Evolutionary conservation across 1,140 invertebrate species (phyloP).

Genomic region (Drosophila sp.): DNA sequence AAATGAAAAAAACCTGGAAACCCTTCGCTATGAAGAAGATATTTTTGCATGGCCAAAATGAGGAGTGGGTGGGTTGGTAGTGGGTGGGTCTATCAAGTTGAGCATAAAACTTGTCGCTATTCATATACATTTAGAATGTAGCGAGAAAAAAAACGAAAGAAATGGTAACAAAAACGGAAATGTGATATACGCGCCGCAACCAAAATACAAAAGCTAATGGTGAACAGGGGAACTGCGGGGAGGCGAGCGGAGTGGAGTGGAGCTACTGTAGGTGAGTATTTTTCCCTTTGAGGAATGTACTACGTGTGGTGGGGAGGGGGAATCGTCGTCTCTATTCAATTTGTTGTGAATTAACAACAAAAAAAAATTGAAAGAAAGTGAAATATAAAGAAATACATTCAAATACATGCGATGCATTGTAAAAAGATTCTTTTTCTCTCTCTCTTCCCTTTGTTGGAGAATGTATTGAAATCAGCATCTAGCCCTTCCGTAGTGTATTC

Average conservation of each 20-base stretch:
- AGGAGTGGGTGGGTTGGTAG: slow-evolving; percentile 13
- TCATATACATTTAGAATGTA: slow-evolving; percentile 55
- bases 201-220: slow-evolving; percentile 71
- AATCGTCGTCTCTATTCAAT: slow-evolving; percentile 74
- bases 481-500: slow-evolving; percentile 14
- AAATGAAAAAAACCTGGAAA: slow-evolving; percentile 18
- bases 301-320: slow-evolving; percentile 11
- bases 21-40: slow-evolving; percentile 22
- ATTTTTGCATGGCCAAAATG: slow-evolving; percentile 56
- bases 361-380: slow-evolving; percentile 20
- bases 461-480: slow-evolving; percentile 37
- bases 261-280: slow-evolving; percentile 57
- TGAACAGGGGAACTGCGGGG: neutral
- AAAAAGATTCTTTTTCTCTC: slow-evolving; percentile 59
- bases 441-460: slow-evolving; percentile 47
- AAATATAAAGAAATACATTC: slow-evolving; percentile 57
- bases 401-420: slow-evolving; percentile 63
- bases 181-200: slow-evolving; percentile 75
- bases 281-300: slow-evolving; percentile 39
- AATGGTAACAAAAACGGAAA: slow-evolving; percentile 80
- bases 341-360: slow-evolving; percentile 32
- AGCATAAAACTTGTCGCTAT: slow-evolving; percentile 76
- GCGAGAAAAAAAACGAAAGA: slow-evolving; percentile 39
- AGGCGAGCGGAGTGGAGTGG: too few relatives aligned
- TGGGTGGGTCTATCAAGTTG: slow-evolving; percentile 68